Base-by-base conservation (phyloP, 2,888 invertebrate genomes). In the Nephrotoma guestfalica region DNA sequence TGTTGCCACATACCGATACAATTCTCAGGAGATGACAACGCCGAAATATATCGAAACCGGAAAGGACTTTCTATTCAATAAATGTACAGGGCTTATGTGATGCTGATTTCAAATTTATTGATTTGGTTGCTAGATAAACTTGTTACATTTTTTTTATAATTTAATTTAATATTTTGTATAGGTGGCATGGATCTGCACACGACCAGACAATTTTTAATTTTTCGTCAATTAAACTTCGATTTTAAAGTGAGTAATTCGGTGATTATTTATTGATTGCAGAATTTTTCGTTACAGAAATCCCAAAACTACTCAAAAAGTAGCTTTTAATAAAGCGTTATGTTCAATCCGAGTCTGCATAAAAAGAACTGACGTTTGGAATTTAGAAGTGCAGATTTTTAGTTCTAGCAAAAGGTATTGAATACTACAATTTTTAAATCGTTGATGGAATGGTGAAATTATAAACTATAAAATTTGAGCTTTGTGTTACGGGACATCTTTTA, bases 141-240 rank as follows among this genome's bases (percentile, higher is more conserved):
- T 83, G 83, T 18, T 83, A 83, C 2, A 4, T 83, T 83, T 18
- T 18, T 83, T 18, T 83, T 18, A 18, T 18, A 83, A 83, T 83
- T n/a, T n/a, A n/a, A n/a, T n/a, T 5, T 83, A 18, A 83, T 83
- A 83, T 18, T 18, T 83, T 83, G 41, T 86, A 15, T 18, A 86
- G 89, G 13, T 89, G 89, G 89, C 89, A 89, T 86, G 89, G 89
- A 7, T 88, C 88, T 40, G 86, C 88, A 13, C 89, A 90, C 83
- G 89, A 90, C 86, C 87, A 87, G 2, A 88, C 88, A 4, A 89
- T 89, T 87, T 90, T 89, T 86, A 87, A 88, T 85, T 88, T 88
- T 86, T 88, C 88, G 6, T 86, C 15, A n/a, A 84, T 87, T 40
- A 86, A 86, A 45, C 18, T 43, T 43, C 30, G 86, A 45, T 88